phyloP scores from a whole-genome alignment of 2,797 vertebrate species.

The Acrossocheilus fasciatus region DNA sequence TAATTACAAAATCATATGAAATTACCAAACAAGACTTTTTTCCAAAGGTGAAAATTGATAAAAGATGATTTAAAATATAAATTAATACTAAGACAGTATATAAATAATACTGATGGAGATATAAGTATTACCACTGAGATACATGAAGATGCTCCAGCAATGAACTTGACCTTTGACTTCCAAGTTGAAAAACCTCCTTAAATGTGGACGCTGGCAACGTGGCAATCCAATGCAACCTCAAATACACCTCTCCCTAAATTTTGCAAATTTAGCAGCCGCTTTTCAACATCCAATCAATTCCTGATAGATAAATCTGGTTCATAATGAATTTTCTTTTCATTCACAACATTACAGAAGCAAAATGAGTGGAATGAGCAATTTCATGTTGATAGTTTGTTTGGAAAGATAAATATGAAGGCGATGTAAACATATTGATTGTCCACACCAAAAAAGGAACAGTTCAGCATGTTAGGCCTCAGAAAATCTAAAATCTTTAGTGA shows the following conservation, averaged over 20 bases:
- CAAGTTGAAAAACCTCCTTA: background rate
- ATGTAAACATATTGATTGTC: background rate
- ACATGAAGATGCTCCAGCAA: background rate
- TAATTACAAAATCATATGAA: background rate
- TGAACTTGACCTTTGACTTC: background rate
- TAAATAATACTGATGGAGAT: background rate
- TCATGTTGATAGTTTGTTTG: background rate
- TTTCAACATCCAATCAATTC: background rate
- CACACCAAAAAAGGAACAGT: background rate
- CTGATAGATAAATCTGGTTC: background rate
- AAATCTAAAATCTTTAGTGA: constrained; percentile 21
- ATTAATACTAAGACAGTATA: background rate
- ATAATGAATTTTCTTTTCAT: background rate
- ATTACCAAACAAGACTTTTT: background rate
- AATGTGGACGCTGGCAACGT: too few relatives aligned
- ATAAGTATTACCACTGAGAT: background rate
- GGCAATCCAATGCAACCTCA: background rate
- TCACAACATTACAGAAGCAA: background rate
- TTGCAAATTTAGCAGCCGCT: background rate
- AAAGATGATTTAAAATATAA: background rate
- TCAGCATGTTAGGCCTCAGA: constrained; percentile 8
- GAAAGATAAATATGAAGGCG: background rate
- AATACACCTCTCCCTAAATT: background rate
- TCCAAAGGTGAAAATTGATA: background rate
- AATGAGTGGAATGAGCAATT: background rate